Evolutionary conservation across 2,113 vertebrate genomes (phyloP), one percentile per base, ranked within the genome.

Genomic region (Anas platyrhynchos): DNA sequence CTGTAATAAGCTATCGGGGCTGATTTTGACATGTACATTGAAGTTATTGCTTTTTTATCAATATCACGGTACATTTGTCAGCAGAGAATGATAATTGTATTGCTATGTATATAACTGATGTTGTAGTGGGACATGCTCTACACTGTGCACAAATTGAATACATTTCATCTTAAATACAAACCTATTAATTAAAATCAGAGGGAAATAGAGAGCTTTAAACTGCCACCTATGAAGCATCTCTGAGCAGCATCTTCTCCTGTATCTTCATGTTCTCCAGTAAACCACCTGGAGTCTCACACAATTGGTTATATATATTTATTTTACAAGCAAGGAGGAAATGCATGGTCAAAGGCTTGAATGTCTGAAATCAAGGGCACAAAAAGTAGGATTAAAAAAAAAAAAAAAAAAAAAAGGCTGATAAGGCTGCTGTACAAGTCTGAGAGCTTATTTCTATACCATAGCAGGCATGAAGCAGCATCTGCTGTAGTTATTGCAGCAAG

Each of bases 11-110:
- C 89, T 94, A 94, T 89, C 2, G 7, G 94, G 95, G 66, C 79
- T 93, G 96, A 92, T 94, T 97, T 83, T 96, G 74, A 94, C 81
- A 46, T 29, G 41, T 69, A 86, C 65, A 66, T 82, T 85, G 52
- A 84, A 97, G 96, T 89, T 96, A 88, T 89, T 95, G 91, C 74
- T 75, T 97, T 97, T 95, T 91, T 91, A 77, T 95, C 93, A 97
- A 76, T 95, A 92, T 94, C 96, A 97, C 12, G 91, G 69, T 94
- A 95, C 95, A 93, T 96, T 97, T 80, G 88, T 86, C 86, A 96
- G 87, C 68, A 62, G 65, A 75, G 90, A 89, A 96, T 83, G 88
- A 81, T 86, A 96, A 97, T 72, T 95, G 63, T 58, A 93, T 91
- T 91, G 93, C 82, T 77, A 91, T 46, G 84, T 96, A 86, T 68